Percentiles rank a stretch among this genome's conserved stretches.
Conservation (phyloP, 1,140 invertebrate species). For the Battus philenor region DNA sequence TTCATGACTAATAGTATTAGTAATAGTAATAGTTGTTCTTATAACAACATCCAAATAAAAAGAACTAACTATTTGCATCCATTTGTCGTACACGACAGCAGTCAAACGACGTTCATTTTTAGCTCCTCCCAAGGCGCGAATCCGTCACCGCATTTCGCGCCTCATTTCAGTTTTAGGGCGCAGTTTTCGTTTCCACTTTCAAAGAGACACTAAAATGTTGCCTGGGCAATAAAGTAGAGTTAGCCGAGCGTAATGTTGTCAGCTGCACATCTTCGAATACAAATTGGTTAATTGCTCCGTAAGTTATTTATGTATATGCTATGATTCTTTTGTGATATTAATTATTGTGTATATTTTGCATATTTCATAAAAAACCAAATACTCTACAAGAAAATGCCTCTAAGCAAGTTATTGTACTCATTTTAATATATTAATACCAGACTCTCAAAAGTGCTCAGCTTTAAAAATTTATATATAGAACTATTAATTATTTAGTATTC, state of each 20-base stretch:
- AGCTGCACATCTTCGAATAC: slow-evolving; percentile 41
- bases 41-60: slow-evolving; percentile 4
- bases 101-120: slow-evolving; percentile 36
- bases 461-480: too few species aligned
- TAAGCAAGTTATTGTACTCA: too few species aligned
- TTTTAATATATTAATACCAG: too few species aligned
- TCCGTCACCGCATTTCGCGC: slow-evolving; percentile 51
- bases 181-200: slow-evolving; percentile 64
- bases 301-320: slow-evolving; percentile 36
- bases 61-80: background rate
- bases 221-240: slow-evolving; percentile 54
- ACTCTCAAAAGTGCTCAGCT: too few species aligned
- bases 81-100: background rate
- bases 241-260: slow-evolving; percentile 54
- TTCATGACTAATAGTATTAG: too few species aligned
- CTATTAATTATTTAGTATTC: too few species aligned
- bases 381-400: too few species aligned
- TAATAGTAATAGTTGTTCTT: too few species aligned
- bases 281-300: slow-evolving; percentile 65
- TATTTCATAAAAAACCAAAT: too few species aligned
- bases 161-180: slow-evolving; percentile 51
- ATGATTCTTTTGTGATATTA: too few species aligned
- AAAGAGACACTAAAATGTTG: slow-evolving; percentile 69
- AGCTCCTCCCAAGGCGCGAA: slow-evolving; percentile 52
- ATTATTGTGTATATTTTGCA: too few species aligned